These are phyloP conservation scores for Ibycter americanus DNA, from an alignment of 2,797 vertebrate genomes.

Conservation along the genomic window DNA sequence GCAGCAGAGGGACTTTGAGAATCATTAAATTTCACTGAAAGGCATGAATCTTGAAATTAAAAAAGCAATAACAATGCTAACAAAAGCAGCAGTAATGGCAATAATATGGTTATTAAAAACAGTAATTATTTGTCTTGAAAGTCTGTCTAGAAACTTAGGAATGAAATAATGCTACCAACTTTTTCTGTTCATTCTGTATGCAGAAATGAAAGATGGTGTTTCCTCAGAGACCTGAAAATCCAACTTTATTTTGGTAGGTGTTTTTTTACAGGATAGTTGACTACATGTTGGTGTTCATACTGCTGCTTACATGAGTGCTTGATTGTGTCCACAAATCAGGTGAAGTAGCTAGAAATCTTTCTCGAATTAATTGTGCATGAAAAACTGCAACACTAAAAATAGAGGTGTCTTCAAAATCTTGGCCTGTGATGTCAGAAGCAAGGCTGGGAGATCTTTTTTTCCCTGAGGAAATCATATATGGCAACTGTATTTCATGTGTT, in stretches of 20 bases:
- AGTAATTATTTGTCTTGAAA: not conserved
- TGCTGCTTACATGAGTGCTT: not conserved
- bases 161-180: not conserved
- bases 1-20: not conserved
- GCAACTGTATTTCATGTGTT: not conserved
- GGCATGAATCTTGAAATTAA: conserved; percentile 1
- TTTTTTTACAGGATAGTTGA: not conserved
- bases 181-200: not conserved
- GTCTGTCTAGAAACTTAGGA: not conserved
- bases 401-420: not conserved
- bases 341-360: not conserved
- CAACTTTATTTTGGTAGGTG: not conserved
- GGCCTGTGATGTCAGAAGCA: not conserved
- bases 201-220: not conserved
- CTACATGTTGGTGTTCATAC: not conserved
- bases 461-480: not conserved
- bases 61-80: not conserved
- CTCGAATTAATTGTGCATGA: not conserved
- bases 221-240: not conserved
- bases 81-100: not conserved
- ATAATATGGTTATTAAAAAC: conserved; percentile 22
- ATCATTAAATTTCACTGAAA: conserved; percentile 9
- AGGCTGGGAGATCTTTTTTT: not conserved
- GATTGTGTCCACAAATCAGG: not conserved
- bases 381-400: not conserved